Percentiles rank a stretch among this genome's conserved stretches.
These are phyloP conservation scores for Pilophorus perplexus DNA, from an alignment of 2,888 invertebrate genomes.

Conservation along the genomic window DNA sequence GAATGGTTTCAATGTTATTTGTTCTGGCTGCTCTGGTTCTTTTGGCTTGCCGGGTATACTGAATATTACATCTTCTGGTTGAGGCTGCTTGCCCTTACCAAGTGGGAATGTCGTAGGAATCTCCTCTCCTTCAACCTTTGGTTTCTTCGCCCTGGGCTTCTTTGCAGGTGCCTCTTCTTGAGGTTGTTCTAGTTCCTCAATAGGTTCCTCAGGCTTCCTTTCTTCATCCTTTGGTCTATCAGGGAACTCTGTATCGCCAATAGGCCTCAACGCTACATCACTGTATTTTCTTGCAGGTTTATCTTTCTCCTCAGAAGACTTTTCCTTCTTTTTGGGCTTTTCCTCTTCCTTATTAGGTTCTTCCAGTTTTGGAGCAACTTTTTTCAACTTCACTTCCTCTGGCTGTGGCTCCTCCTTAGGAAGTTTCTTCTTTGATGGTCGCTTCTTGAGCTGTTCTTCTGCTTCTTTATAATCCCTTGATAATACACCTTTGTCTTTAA, in stretches of 20 bases:
- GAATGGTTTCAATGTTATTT: constrained; percentile 51
- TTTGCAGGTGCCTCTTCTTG: constrained; percentile 51
- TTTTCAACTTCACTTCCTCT: constrained; percentile 57
- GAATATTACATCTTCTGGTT: constrained; percentile 40
- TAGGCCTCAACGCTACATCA: constrained; percentile 45
- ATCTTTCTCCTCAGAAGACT: constrained; percentile 44
- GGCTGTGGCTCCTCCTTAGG: constrained; percentile 51
- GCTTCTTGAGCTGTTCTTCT: constrained; percentile 54
- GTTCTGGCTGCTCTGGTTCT: constrained; percentile 49
- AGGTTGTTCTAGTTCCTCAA: constrained; percentile 50
- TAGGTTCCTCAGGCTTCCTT: constrained; percentile 43
- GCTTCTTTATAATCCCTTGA: constrained; percentile 57
- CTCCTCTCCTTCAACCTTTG: constrained; percentile 47
- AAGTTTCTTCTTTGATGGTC: constrained; percentile 54
- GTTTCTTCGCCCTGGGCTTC: constrained; percentile 54
- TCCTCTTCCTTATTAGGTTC: constrained; percentile 50
- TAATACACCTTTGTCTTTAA: constrained; percentile 54
- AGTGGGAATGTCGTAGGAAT: constrained; percentile 42
- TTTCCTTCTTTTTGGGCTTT: constrained; percentile 30
- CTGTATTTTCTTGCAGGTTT: constrained; percentile 35
- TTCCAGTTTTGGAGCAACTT: constrained; percentile 52
- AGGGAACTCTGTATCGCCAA: constrained; percentile 43
- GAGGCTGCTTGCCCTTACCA: constrained; percentile 22
- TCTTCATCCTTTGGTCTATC: constrained; percentile 17
- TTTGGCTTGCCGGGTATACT: constrained; percentile 51